These are phyloP conservation scores for Myotis findleyi DNA, from an alignment of 2,797 vertebrate genomes.

Conservation along the genomic window DNA sequence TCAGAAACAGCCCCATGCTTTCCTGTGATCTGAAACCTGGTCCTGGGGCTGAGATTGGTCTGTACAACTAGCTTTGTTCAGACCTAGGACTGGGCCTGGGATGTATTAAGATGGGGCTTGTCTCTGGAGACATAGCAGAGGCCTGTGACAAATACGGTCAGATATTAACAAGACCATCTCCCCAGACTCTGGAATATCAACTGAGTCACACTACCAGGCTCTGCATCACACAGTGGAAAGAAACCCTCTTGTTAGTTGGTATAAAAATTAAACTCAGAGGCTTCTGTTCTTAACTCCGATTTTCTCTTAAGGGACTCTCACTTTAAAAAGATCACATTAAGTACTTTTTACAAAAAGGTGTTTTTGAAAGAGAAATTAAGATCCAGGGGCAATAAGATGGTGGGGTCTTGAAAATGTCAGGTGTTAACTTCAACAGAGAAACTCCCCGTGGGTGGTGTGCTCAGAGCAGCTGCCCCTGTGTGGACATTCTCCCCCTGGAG, in stretches of 20 bases:
- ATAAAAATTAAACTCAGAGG: neutral
- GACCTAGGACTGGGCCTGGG: neutral
- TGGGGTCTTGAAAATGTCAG: neutral
- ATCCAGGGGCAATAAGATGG: neutral
- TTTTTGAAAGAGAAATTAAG: neutral
- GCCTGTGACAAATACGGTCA: neutral
- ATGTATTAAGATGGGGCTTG: accelerated
- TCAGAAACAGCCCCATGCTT: neutral
- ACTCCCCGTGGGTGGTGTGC: neutral
- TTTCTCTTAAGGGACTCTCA: neutral
- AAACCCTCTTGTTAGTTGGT: neutral
- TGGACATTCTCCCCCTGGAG: neutral
- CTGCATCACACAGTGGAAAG: neutral
- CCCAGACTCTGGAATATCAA: neutral
- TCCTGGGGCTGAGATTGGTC: neutral
- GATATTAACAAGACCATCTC: neutral
- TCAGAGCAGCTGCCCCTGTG: neutral
- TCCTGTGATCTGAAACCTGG: neutral
- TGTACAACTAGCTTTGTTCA: neutral
- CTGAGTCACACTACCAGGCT: neutral
- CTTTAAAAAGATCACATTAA: neutral
- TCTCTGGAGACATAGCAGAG: neutral
- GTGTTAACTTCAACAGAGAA: neutral
- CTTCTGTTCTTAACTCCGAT: neutral
- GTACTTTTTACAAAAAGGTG: neutral